Percentiles rank a stretch among this genome's conserved stretches.
phyloP scores from a whole-genome alignment of 2,113 vertebrate species.

The Elephas maximus region DNA sequence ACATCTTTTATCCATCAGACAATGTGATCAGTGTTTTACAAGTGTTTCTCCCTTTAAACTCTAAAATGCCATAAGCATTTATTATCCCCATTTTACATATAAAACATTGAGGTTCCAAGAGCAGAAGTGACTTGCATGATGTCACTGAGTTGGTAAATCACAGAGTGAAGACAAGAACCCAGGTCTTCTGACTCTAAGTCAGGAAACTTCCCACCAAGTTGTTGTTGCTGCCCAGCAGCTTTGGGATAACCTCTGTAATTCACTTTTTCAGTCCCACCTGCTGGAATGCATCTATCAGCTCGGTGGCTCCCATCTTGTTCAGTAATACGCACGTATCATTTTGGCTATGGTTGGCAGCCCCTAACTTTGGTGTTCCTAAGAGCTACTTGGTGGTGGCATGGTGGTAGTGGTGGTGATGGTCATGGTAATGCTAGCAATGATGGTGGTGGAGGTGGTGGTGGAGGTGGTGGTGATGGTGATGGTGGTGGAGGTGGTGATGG shows the following conservation, averaged over 20 bases:
- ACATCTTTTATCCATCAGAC: background rate
- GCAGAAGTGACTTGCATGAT: background rate
- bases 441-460: background rate
- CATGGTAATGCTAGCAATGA: background rate
- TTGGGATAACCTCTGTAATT: background rate
- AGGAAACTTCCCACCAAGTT: background rate
- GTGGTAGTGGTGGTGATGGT: background rate
- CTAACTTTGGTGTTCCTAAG: background rate
- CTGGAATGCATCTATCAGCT: accelerated
- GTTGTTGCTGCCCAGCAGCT: background rate
- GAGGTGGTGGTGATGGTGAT: background rate
- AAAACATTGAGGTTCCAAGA: background rate
- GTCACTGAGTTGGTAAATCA: background rate
- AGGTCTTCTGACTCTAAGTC: background rate
- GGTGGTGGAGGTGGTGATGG: accelerated
- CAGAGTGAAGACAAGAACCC: background rate
- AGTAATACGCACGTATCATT: background rate
- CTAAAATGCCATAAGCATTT: background rate
- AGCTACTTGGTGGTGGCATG: background rate
- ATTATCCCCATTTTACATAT: background rate
- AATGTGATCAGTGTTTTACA: background rate
- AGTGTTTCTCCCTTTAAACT: background rate
- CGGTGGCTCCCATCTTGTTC: background rate
- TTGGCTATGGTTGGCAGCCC: background rate
- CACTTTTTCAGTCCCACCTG: background rate